These are phyloP conservation scores for Pseudopodoces humilis DNA, from an alignment of 2,113 vertebrate species.

Conservation along the genomic window DNA sequence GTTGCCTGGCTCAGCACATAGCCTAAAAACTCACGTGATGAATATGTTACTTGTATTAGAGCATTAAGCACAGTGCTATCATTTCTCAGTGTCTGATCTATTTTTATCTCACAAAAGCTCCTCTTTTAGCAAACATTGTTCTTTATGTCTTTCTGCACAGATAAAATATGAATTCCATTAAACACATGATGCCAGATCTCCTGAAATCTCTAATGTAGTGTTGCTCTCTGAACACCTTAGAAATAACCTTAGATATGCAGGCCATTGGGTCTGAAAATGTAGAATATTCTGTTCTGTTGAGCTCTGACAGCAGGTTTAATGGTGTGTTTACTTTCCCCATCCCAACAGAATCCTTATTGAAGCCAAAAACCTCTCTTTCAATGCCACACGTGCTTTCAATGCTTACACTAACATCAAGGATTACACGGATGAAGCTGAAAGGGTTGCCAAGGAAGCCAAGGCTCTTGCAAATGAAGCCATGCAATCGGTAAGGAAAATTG, in stretches of 20 bases:
- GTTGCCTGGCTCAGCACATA: not conserved
- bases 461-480: constrained; percentile 84
- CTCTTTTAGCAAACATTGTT: not conserved
- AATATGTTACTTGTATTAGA: not conserved
- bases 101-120: not conserved
- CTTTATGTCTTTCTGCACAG: not conserved
- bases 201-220: not conserved
- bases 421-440: constrained; percentile 87
- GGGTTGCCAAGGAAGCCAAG: constrained; percentile 85
- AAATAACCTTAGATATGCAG: not conserved
- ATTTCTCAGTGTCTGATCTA: not conserved
- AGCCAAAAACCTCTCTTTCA: constrained; percentile 95
- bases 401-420: constrained; percentile 97
- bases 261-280: not conserved
- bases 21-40: not conserved
- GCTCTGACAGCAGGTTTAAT: not conserved
- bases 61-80: not conserved
- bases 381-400: constrained; percentile 94
- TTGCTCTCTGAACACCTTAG: not conserved
- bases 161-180: not conserved
- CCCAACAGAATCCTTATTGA: constrained; percentile 89
- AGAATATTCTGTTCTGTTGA: not conserved
- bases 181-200: not conserved
- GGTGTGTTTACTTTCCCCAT: constrained; percentile 18
- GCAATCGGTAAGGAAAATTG: constrained; percentile 79